Base-by-base conservation (phyloP, 2,888 invertebrate species). In the Drosophila anceps region DNA sequence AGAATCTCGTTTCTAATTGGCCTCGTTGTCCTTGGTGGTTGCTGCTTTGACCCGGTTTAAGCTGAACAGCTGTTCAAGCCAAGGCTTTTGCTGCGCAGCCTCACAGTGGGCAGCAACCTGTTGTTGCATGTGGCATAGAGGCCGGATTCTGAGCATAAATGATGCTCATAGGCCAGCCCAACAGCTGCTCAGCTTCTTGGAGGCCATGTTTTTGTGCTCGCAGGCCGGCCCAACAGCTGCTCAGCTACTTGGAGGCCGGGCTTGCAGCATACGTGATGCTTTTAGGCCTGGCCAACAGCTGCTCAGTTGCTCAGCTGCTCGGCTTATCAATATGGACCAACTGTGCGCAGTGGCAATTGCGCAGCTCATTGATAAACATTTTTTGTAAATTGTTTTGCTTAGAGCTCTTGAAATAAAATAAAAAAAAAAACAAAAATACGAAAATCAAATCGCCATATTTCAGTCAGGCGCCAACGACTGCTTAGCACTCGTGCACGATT, bases 11-110 rank as follows among this genome's bases (percentile, higher is more conserved):
- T 4, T 1, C 18, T 15, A 18, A 37, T 59, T 41, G 12, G 13
- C 9, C 54, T 58, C 70, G 64, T 72, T 82, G 89, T 79, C 82
- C 85, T 86, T 86, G 89, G 73, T 73, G 75, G 61, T 50, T 57
- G 60, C 46, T 35, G 29, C 65, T 75, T 72, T 85, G 73, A 74
- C 80, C 79, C 76, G 73, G 60, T 77, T 91, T 63, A 27, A 12
- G 41, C 37, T 18, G 48, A 51, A 50, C 88, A 88, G 84, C 83
- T 88, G 85, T 72, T 77, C 24, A 60, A 62, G 37, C 58, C 24
- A 35, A 27, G 63, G 37, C 61, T 41, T 29, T 37, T 61, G 44
- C 63, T 68, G 90, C 84, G 84, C 88, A 91, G 91, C 88, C 83
- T 91, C 90, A 58, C 18, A 15, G 41, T 33, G 44, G 51, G 54